These are phyloP conservation scores for Gasteruption jaculator DNA, from an alignment of 2,888 invertebrate species.

Conservation along the genomic window DNA sequence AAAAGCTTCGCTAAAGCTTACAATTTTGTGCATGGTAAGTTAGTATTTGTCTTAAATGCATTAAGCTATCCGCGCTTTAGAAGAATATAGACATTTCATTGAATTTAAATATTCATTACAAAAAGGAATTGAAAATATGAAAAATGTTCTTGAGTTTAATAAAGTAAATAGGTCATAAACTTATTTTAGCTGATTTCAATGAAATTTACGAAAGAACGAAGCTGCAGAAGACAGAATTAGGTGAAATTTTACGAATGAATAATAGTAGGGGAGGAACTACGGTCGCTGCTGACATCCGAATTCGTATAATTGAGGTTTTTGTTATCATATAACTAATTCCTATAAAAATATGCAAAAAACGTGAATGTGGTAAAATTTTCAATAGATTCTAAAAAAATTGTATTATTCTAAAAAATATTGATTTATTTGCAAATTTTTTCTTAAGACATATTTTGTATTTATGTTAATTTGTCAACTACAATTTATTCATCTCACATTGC, in stretches of 20 bases:
- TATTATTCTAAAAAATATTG: background rate
- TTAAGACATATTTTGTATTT: background rate
- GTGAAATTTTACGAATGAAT: constrained; percentile 26
- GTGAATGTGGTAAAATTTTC: no score
- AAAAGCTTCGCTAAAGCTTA: constrained; percentile 54
- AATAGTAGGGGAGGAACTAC: constrained; percentile 25
- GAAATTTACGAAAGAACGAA: constrained; percentile 55
- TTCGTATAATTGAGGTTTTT: constrained; percentile 39
- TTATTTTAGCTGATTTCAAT: constrained; percentile 56
- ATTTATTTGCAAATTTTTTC: no score
- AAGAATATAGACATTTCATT: no score
- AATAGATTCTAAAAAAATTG: no score
- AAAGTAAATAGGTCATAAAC: background rate
- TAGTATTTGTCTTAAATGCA: constrained; percentile 5
- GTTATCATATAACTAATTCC: no score
- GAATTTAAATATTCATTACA: no score
- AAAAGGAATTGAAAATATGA: no score
- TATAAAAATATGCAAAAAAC: no score
- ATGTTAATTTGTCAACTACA: constrained; percentile 16
- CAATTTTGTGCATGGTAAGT: constrained; percentile 55
- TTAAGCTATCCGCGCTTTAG: no score
- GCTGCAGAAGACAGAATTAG: constrained; percentile 37
- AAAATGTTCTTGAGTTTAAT: no score
- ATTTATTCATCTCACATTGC: no score
- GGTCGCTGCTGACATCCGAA: constrained; percentile 27